phyloP scores from a whole-genome alignment of 2,797 vertebrate genomes.

The Linurgus olivaceus region DNA sequence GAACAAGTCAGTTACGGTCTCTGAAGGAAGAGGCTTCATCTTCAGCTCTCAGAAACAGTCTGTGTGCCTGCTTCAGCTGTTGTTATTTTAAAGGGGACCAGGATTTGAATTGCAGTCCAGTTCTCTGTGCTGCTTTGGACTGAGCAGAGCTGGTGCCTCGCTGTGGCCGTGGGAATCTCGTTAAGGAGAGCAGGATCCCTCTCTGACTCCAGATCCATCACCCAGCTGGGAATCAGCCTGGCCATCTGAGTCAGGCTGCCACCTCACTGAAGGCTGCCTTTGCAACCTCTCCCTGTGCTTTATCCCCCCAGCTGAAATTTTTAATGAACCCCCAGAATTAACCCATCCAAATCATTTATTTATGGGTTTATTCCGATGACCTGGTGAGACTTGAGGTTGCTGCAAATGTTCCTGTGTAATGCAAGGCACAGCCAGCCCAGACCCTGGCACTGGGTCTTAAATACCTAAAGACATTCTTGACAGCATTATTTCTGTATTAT shows the following conservation, averaged over 20 bases:
- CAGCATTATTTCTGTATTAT: not conserved
- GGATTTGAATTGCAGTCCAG: not conserved
- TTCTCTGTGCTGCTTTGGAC: not conserved
- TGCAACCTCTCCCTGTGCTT: not conserved
- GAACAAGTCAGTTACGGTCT: not conserved
- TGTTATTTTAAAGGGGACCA: not conserved
- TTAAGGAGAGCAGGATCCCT: not conserved
- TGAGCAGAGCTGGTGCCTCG: not conserved
- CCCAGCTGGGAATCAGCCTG: not conserved
- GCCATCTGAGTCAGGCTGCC: not conserved
- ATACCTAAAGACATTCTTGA: not conserved
- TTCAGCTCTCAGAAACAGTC: not conserved
- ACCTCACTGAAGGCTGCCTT: not conserved
- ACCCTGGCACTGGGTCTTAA: not conserved
- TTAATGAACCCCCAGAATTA: not conserved
- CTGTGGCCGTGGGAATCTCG: accelerated
- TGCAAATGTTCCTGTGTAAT: not conserved
- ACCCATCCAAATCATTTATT: not conserved
- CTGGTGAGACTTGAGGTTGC: not conserved
- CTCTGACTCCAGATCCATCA: not conserved
- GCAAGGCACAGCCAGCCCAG: not conserved
- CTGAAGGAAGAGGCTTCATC: not conserved
- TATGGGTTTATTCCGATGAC: not conserved
- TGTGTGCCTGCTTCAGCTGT: not conserved
- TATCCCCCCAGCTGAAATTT: not conserved